Base-by-base conservation (phyloP, 2,888 invertebrate species). In the Plagodis pulveraria region DNA sequence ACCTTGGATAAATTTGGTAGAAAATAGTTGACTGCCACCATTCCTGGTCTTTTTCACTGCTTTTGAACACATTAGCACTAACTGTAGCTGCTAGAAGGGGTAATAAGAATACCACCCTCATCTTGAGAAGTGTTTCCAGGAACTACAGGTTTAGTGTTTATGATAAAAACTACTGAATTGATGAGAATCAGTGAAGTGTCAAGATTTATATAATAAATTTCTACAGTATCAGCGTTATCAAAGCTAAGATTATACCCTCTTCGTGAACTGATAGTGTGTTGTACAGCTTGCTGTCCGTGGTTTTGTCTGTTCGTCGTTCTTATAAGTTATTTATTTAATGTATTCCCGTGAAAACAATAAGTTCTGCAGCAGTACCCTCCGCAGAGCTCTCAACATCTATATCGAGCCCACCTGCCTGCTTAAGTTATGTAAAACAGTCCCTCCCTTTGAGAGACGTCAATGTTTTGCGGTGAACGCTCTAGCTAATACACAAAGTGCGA, bases 11-110 rank as follows among this genome's bases (percentile, higher is more conserved):
- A 52, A 97, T 95, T 83, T 97, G 96, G 82, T 98, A 98, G 67
- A 97, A 93, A 42, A 95, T 94, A 5, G 95, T 94, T 8, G 94
- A 94, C 71, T 96, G 94, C 95, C 96, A 97, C 98, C 98, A 98
- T 69, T 94, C 93, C 32, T 78, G 68, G 0, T 83, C 78, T 0
- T 61, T 72, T 47, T 81, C 81, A 8, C 74, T 57, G 47, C 72
- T 70, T 40, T 71, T 74, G 40, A 73, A 62, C 22, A 81, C 65
- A 47, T 71, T 76, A 8, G 74, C 79, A 59, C 70, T 65, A 70
- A 77, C 51, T 35, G 67, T 40, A 51, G 54, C 67, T 45, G 76
- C 73, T 41, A 82, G 48, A 6, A 87, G 65, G 34, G 83, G 72
- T 65, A 88, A 70, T 44, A 87, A 45, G 43, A 76, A 56, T 9